phyloP scores from a whole-genome alignment of 1,140 invertebrate genomes.

The Drosophila quadrilineata region DNA sequence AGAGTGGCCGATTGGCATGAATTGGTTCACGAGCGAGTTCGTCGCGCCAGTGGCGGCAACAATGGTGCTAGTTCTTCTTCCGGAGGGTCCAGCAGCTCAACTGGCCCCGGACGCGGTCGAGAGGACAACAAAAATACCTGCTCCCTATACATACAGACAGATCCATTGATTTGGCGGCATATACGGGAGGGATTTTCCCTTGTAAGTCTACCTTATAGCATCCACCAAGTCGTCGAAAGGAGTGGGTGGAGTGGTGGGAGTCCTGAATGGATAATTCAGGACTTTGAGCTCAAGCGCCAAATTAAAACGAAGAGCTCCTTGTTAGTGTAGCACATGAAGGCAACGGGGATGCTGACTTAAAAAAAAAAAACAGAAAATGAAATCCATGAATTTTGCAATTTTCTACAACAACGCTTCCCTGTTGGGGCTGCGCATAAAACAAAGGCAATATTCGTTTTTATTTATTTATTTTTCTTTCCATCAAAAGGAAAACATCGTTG shows the following conservation, averaged over 20 bases:
- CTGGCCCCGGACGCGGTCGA: constrained; percentile 82
- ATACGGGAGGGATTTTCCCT: constrained; percentile 88
- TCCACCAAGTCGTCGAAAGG: neutral
- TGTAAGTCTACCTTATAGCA: constrained; percentile 81
- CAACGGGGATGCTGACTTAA: neutral
- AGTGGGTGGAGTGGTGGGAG: neutral
- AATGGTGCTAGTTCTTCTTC: constrained; percentile 83
- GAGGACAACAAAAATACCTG: constrained; percentile 92
- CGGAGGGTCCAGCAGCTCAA: constrained; percentile 58
- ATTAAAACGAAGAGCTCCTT: no score
- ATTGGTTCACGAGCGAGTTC: constrained; percentile 74
- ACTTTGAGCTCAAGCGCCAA: constrained; percentile 35
- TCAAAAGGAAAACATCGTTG: constrained; percentile 17
- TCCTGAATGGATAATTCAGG: neutral
- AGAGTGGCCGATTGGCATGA: constrained; percentile 73
- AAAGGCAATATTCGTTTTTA: constrained; percentile 31
- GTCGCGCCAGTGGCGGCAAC: constrained; percentile 81
- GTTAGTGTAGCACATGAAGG: constrained; percentile 4
- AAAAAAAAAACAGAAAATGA: constrained; percentile 34
- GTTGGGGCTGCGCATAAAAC: constrained; percentile 64
- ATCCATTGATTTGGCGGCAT: constrained; percentile 98
- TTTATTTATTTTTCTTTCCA: neutral
- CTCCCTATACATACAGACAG: constrained; percentile 98
- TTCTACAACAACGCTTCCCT: constrained; percentile 57
- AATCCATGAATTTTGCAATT: constrained; percentile 70